phyloP scores from a whole-genome alignment of 2,888 invertebrate genomes.

The Balanococcus diminutus region DNA sequence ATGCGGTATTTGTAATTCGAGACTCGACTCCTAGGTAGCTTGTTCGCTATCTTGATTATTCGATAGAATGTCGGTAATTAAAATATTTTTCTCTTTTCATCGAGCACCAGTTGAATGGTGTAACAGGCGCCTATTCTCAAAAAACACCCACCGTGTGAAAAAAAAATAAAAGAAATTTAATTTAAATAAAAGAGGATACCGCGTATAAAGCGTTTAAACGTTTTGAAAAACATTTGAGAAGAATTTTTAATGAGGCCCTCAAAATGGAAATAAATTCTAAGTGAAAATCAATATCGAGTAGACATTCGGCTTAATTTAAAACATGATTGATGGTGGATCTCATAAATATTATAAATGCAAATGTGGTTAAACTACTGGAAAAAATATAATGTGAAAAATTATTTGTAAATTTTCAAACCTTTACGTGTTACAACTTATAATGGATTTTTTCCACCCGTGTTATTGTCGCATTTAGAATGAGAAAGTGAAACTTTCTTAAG shows the following conservation, averaged over 20 bases:
- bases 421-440: background rate
- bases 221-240: conserved; percentile 1
- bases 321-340: conserved; percentile 30
- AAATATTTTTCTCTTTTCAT: background rate
- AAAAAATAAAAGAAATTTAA: background rate
- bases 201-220: conserved; percentile 11
- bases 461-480: too few relatives aligned
- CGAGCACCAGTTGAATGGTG: conserved; percentile 19
- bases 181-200: conserved; percentile 9
- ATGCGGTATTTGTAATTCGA: background rate
- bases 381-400: background rate
- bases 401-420: background rate
- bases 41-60: background rate
- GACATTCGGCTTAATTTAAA: conserved; percentile 10
- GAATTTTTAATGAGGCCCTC: conserved; percentile 31
- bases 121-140: background rate
- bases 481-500: too few relatives aligned
- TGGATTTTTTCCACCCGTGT: background rate
- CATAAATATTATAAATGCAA: conserved; percentile 30
- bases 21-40: background rate
- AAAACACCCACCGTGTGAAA: background rate
- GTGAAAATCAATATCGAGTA: conserved; percentile 26
- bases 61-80: background rate
- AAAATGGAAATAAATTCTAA: conserved; percentile 1
- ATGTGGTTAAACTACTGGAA: background rate